phyloP scores from a whole-genome alignment of 1,140 invertebrate species.

The Lamellibrachia luymesi region DNA sequence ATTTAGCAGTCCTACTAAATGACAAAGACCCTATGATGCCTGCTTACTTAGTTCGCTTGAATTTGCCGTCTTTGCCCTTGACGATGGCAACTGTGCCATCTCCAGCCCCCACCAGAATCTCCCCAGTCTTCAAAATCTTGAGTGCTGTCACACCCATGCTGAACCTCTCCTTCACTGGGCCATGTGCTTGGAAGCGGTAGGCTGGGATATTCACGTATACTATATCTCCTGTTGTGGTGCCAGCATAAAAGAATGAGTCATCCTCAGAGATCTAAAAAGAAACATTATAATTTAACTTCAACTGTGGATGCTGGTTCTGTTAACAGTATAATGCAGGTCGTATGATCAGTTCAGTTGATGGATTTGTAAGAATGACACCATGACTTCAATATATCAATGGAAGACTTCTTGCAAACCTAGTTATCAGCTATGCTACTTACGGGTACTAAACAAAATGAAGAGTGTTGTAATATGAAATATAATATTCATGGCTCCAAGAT shows the following conservation, averaged over 20 bases:
- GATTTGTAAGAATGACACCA: not conserved
- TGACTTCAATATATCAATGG: not conserved
- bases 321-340: not conserved
- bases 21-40: not conserved
- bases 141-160: constrained; percentile 68
- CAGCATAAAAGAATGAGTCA: constrained; percentile 76
- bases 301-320: constrained; percentile 1
- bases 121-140: constrained; percentile 60
- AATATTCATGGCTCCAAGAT: too few species aligned
- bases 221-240: constrained; percentile 77
- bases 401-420: too few species aligned
- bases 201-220: constrained; percentile 55
- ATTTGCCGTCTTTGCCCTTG: constrained; percentile 26
- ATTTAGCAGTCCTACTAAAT: not conserved
- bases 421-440: too few species aligned
- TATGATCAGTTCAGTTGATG: not conserved
- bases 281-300: not conserved
- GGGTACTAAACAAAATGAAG: too few species aligned
- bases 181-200: constrained; percentile 45
- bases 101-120: constrained; percentile 76
- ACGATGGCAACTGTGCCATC: constrained; percentile 69
- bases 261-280: constrained; percentile 58
- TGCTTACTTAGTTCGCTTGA: constrained; percentile 25
- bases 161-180: constrained; percentile 52
- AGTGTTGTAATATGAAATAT: too few species aligned